These are phyloP conservation scores for Accipiter cooperii DNA, from an alignment of 2,113 vertebrate species.

Conservation along the genomic window DNA sequence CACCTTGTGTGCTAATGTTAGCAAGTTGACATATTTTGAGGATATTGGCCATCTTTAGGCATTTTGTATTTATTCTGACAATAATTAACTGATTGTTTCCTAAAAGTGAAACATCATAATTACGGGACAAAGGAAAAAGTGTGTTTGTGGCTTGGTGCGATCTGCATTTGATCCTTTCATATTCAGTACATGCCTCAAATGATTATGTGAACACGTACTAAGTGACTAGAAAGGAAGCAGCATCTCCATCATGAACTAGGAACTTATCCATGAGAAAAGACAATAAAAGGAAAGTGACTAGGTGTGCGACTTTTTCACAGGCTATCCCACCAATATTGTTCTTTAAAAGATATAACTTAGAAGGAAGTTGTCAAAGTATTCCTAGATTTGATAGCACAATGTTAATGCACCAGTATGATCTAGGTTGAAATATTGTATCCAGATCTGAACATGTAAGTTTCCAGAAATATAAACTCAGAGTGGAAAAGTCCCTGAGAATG, in stretches of 20 bases:
- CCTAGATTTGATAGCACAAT: not conserved
- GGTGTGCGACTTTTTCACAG: not conserved
- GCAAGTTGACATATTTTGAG: not conserved
- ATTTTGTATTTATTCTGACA: not conserved
- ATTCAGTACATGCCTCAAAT: no score
- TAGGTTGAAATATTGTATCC: not conserved
- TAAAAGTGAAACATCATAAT: not conserved
- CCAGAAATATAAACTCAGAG: not conserved
- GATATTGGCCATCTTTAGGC: not conserved
- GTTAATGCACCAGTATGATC: not conserved
- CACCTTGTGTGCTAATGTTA: not conserved
- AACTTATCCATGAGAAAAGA: not conserved
- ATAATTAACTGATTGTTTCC: not conserved
- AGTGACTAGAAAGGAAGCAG: not conserved
- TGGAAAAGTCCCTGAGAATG: not conserved
- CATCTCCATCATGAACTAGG: not conserved
- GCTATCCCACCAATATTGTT: no score
- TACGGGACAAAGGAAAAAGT: not conserved
- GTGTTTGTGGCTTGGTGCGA: not conserved
- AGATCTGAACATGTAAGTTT: not conserved
- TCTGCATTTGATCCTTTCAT: not conserved
- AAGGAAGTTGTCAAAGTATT: not conserved
- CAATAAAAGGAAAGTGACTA: not conserved
- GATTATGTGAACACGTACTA: not conserved
- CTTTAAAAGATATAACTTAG: not conserved